phyloP scores from a whole-genome alignment of 2,888 invertebrate species.

The Rapana venosa region DNA sequence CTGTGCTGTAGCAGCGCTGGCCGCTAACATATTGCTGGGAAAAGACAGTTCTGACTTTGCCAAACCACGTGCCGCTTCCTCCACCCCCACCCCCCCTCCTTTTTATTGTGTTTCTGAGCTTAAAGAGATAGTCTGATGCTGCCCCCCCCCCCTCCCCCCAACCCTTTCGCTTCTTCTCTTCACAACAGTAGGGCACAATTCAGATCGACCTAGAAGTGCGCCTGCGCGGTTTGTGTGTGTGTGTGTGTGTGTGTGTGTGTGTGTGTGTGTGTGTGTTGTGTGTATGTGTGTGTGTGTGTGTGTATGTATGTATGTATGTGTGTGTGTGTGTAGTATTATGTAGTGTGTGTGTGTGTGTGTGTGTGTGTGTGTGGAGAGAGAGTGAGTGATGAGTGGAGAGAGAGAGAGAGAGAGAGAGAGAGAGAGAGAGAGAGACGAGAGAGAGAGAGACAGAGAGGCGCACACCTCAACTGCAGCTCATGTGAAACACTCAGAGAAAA shows the following conservation, averaged over 20 bases:
- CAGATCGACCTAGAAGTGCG: not conserved
- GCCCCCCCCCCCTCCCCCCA: no score
- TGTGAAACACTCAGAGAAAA: no score
- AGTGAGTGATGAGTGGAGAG: not conserved
- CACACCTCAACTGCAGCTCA: no score
- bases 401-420: not conserved
- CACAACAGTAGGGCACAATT: not conserved
- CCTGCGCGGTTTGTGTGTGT: not conserved
- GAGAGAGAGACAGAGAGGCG: not conserved
- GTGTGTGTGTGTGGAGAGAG: not conserved
- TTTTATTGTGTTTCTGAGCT: not conserved
- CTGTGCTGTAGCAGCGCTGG: not conserved
- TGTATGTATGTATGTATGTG: no score
- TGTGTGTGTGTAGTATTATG: no score
- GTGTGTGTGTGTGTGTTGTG: no score
- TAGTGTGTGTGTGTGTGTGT: no score
- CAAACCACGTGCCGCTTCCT: not conserved
- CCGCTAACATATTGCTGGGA: conserved; percentile 27
- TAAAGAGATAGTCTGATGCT: not conserved
- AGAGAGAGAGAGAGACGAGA: not conserved
- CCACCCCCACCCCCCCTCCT: not conserved
- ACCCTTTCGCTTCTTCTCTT: no score
- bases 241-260: not conserved
- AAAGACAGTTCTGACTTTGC: conserved; percentile 26
- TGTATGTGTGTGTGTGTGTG: no score